Base-by-base conservation (phyloP, 2,888 invertebrate species). In the Venusia cambrica region DNA sequence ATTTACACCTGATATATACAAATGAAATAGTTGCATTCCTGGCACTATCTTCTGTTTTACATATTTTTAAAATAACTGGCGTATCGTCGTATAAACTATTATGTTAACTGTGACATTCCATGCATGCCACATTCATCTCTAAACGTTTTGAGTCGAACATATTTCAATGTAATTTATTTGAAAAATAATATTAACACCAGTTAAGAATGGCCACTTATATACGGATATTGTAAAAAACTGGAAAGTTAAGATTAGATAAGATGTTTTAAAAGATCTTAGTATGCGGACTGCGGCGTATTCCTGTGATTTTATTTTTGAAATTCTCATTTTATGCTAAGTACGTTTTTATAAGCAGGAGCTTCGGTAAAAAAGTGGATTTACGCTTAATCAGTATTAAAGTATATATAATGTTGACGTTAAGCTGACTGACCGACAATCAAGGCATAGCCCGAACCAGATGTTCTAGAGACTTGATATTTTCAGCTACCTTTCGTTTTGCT, bases 41-140 rank as follows among this genome's bases (percentile, higher is more conserved):
- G 7, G n/a, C n/a, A 20, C 21, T 17, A 8, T 26, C 22, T 22
- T 34, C 27, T 35, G 17, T 35, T 35, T 29, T 35, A 12, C 22
- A 35, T 35, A 24, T 34, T 35, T 29, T 22, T 14, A 26, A 28
- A 14, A 28, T 29, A 24, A 29, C 17, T 10, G 3, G 9, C 21
- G 10, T 28, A 27, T 27, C 22, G 7, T 13, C 20, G 5, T 0
- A 10, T 21, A 16, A 8, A 37, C 36, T 37, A 7, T 20, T 30
- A 7, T 12, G 12, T 25, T 16, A 21, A 4, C 30, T 37, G 36
- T 37, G 30, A 4, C 30, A 37, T 37, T 37, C 36, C 25, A 5
- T 7, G 5, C 19, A 20, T 37, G 6, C 30, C 36, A 5, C 36
- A 17, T 37, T 6, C 20, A 37, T 37, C 30, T 25, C 6, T 9